Conservation (phyloP, 2,113 vertebrate species). For the Kryptolebias marmoratus region DNA sequence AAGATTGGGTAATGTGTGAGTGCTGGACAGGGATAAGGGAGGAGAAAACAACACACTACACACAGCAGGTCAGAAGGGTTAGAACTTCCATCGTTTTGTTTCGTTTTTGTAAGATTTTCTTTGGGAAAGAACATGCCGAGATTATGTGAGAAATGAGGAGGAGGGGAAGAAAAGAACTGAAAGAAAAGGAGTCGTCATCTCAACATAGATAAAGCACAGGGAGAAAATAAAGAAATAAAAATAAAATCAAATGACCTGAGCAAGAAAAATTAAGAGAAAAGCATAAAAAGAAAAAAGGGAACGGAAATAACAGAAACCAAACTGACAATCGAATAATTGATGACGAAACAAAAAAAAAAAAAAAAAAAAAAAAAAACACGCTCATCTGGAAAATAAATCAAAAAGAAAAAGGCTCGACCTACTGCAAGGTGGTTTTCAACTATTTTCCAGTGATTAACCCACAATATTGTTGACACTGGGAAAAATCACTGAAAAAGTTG, state of each 20-base stretch:
- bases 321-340: constrained; percentile 9
- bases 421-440: constrained; percentile 65
- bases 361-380: constrained; percentile 4
- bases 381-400: constrained; percentile 14
- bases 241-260: constrained; percentile 42
- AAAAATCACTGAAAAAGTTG: constrained; percentile 69
- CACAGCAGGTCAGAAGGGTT: constrained; percentile 84
- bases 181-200: constrained; percentile 83
- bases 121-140: constrained; percentile 88
- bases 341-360: constrained; percentile 34
- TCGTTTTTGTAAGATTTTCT: constrained; percentile 58
- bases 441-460: constrained; percentile 49
- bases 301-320: constrained; percentile 49
- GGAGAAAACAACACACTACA: constrained; percentile 88
- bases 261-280: constrained; percentile 52
- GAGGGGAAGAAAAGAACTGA: constrained; percentile 82
- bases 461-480: constrained; percentile 29
- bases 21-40: constrained; percentile 86
- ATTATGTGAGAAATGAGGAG: constrained; percentile 85
- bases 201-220: constrained; percentile 80
- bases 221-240: constrained; percentile 68
- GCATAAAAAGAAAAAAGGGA: constrained; percentile 59
- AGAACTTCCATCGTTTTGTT: constrained; percentile 72
- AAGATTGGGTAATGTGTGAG: constrained; percentile 92
- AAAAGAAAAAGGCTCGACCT: constrained; percentile 21